Evolutionary conservation across 2,888 invertebrate species (phyloP).

Genomic region (Encarsia formosa): DNA sequence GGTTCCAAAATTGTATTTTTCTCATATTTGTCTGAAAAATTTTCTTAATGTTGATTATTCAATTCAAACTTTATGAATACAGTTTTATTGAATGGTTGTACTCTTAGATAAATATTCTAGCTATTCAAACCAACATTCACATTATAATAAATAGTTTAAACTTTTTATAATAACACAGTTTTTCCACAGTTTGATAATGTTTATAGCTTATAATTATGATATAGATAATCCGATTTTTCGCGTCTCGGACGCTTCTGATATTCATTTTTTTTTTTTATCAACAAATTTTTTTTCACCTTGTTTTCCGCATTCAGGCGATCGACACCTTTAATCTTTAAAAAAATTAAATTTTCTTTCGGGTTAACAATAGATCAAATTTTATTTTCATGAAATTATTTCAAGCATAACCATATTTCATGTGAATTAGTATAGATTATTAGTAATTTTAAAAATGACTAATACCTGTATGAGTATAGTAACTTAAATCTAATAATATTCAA

Average conservation of each 20-base stretch:
- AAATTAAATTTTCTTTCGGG: slow-evolving; percentile 19
- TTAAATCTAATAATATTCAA: too few relatives aligned
- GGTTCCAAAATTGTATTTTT: background rate
- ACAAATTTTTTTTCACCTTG: slow-evolving; percentile 2
- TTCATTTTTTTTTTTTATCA: background rate
- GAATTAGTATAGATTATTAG: too few relatives aligned
- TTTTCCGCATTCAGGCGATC: slow-evolving; percentile 8
- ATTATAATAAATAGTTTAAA: slow-evolving; percentile 9
- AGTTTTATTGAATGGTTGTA: too few relatives aligned
- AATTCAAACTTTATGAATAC: too few relatives aligned
- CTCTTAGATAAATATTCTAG: too few relatives aligned
- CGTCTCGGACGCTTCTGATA: slow-evolving; percentile 15
- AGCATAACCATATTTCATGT: too few relatives aligned
- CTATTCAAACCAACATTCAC: slow-evolving; percentile 18
- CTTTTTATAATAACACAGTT: background rate
- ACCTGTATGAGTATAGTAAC: too few relatives aligned
- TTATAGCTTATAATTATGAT: slow-evolving; percentile 3
- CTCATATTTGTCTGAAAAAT: background rate
- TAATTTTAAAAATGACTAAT: too few relatives aligned
- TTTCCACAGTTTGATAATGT: background rate
- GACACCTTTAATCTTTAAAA: slow-evolving; percentile 17
- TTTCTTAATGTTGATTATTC: too few relatives aligned
- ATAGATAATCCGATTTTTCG: slow-evolving; percentile 9
- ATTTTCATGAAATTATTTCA: too few relatives aligned
- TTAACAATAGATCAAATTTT: slow-evolving; percentile 18